These are phyloP conservation scores for Suillia variegata DNA, from an alignment of 2,888 invertebrate species.

Conservation along the genomic window DNA sequence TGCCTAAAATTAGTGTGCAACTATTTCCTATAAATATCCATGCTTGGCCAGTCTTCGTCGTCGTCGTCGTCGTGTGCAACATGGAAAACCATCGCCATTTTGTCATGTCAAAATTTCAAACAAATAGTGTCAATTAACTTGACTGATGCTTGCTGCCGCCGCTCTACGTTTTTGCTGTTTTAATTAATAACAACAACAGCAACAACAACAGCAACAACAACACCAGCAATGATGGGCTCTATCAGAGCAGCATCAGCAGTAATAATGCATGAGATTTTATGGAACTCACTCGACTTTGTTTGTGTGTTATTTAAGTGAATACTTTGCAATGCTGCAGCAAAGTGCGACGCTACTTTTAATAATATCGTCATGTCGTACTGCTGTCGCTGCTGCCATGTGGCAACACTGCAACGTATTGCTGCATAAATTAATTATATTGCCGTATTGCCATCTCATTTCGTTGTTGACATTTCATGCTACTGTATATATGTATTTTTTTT, in stretches of 20 bases:
- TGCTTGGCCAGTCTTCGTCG: no score
- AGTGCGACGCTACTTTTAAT: not conserved
- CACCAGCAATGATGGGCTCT: no score
- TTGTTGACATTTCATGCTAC: not conserved
- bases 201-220: not conserved
- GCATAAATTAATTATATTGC: constrained; percentile 14
- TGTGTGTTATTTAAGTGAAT: not conserved
- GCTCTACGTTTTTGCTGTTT: not conserved
- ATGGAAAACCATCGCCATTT: no score
- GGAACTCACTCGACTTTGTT: not conserved
- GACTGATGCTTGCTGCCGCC: no score
- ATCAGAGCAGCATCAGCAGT: not conserved
- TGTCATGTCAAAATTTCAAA: not conserved
- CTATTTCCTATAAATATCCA: no score
- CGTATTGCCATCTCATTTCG: not conserved
- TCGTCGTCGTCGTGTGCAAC: no score
- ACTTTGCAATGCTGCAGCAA: not conserved
- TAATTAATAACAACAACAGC: not conserved
- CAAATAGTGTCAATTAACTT: constrained; percentile 1
- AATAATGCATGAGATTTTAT: not conserved
- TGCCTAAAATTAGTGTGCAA: no score
- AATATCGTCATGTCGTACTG: no score
- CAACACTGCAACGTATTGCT: not conserved
- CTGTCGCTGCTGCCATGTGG: not conserved
- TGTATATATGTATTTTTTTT: no score